Evolutionary conservation across 2,113 vertebrate species (phyloP).

Genomic region (Varanus komodoensis): DNA sequence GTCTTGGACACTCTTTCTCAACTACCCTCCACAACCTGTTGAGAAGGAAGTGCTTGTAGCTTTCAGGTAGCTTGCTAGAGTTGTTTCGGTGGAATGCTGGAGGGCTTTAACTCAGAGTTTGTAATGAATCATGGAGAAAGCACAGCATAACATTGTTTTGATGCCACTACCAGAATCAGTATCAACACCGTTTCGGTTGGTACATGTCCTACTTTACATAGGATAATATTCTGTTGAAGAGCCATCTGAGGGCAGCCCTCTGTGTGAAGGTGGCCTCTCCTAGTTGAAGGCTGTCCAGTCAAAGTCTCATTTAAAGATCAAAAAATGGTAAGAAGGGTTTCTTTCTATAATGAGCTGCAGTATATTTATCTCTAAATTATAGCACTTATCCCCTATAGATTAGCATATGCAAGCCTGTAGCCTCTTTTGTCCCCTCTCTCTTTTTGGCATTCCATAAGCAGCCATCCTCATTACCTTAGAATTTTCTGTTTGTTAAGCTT

Average conservation of each 20-base stretch:
- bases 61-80: not conserved
- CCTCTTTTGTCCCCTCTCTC: too few species aligned
- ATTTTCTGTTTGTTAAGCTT: not conserved
- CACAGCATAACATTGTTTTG: not conserved
- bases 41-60: not conserved
- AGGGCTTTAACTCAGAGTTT: not conserved
- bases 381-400: too few species aligned
- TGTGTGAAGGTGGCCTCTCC: too few species aligned
- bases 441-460: too few species aligned
- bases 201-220: not conserved
- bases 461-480: not conserved
- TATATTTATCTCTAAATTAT: too few species aligned
- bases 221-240: too few species aligned
- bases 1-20: not conserved
- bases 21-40: not conserved
- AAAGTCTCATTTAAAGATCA: too few species aligned
- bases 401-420: too few species aligned
- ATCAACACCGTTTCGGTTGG: not conserved
- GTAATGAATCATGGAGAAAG: not conserved
- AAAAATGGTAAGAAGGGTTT: too few species aligned
- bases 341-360: too few species aligned
- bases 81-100: not conserved
- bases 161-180: not conserved
- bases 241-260: too few species aligned
- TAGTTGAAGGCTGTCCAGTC: too few species aligned